Evolutionary conservation across 2,888 invertebrate species (phyloP), one percentile per base, ranked within the genome.

Genomic region (Pachydiplax longipennis): DNA sequence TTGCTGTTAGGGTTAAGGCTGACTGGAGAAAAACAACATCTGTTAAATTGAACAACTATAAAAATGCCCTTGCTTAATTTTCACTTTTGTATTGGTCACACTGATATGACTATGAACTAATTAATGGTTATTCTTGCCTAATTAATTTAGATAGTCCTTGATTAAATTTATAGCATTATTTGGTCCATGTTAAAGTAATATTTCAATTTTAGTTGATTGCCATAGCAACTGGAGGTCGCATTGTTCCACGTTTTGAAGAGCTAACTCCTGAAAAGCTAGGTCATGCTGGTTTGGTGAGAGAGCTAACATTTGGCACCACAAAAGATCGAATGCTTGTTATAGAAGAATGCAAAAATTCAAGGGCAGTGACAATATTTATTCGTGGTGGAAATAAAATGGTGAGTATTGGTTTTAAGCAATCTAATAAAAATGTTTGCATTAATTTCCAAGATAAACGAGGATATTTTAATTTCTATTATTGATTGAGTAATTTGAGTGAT

Each of bases 211-310:
- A 96, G 95, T 95, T 99, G 92, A 99, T 99, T 92, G 99, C 99
- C 58, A 99, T 99, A 92, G 99, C 99, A 13, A 99, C 99, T 0
- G 99, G 99, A 61, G 99, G 99, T 90, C 95, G 99, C 48, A 99
- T 99, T 93, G 99, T 99, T 91, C 99, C 99, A 0, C 95, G 99
- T 90, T 99, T 99, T 94, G 98, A 99, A 94, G 99, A 99, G 94
- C 95, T 99, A 48, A 98, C 97, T 0, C 94, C 97, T 0, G 98
- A 98, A 91, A 99, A 99, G 94, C 95, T 99, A 44, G 99, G 99
- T 8, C 94, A 95, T 3, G 99, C 99, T 92, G 99, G 99, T 80
- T 95, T 98, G 22, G 99, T 99, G 2, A 95, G 98, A 91, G 99
- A 99, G 94, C 94, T 99, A 91, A 96, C 97, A 0, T 99, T 99